phyloP scores from a whole-genome alignment of 2,797 vertebrate species.

The Tenualosa thibaudeaui region DNA sequence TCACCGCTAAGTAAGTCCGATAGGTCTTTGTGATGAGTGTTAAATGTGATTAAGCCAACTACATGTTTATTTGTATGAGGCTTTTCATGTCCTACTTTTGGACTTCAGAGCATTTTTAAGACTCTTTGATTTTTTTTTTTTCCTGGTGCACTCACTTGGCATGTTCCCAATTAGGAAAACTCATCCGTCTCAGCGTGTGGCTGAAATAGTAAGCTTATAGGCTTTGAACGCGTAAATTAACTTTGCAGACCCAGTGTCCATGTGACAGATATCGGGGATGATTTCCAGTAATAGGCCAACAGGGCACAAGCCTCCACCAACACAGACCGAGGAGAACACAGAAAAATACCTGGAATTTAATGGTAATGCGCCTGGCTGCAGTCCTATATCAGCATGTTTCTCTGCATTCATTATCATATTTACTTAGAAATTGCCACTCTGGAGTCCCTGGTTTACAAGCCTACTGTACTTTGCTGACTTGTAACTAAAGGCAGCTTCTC shows the following conservation, averaged over 20 bases:
- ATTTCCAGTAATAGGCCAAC: neutral
- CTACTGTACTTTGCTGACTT: conserved; percentile 23
- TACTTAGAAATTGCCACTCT: neutral
- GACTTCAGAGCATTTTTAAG: conserved; percentile 25
- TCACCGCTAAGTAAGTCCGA: neutral
- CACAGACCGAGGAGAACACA: neutral
- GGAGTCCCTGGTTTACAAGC: conserved; percentile 20
- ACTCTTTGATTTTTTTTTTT: conserved; percentile 15
- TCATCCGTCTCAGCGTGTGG: neutral
- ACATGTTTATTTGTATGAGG: conserved; percentile 11
- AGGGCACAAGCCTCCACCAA: neutral
- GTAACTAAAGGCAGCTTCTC: conserved; percentile 10
- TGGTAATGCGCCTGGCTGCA: neutral
- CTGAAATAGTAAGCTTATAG: neutral
- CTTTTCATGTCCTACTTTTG: conserved; percentile 22
- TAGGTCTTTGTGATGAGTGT: neutral
- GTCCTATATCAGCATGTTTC: conserved; percentile 27
- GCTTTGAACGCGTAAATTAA: conserved; percentile 12
- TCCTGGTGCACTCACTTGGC: neutral
- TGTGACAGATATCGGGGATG: neutral
- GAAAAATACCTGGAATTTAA: neutral
- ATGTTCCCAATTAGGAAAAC: conserved; percentile 5
- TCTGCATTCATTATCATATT: conserved; percentile 13
- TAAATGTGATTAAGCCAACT: neutral
- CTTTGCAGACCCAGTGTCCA: neutral